These are phyloP conservation scores for Halictus rubicundus DNA, from an alignment of 1,140 invertebrate species.

Conservation along the genomic window DNA sequence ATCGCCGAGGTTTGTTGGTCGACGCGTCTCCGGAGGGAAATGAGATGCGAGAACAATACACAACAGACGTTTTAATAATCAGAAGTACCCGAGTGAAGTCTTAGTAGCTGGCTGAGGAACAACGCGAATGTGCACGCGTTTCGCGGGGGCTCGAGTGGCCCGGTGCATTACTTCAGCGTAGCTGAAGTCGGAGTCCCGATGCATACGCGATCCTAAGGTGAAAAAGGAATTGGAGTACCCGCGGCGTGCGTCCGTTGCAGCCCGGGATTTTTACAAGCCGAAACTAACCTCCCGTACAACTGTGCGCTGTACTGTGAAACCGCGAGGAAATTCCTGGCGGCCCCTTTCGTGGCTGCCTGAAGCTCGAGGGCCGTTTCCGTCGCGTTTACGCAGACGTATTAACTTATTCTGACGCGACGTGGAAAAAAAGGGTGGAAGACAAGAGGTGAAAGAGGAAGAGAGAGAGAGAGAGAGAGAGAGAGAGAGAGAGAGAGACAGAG, in stretches of 20 bases:
- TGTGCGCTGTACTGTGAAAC: conserved; percentile 53
- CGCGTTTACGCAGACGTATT: conserved; percentile 56
- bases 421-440: conserved; percentile 31
- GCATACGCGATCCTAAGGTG: conserved; percentile 4
- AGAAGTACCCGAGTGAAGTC: background rate
- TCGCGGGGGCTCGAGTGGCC: background rate
- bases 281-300: conserved; percentile 51
- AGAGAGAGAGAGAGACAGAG: background rate
- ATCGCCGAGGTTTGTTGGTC: no score
- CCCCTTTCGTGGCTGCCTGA: conserved; percentile 1
- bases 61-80: background rate
- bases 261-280: conserved; percentile 53
- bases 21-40: no score
- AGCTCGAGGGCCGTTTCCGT: conserved; percentile 46
- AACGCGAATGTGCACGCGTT: background rate
- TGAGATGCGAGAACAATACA: background rate
- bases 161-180: background rate
- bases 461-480: background rate
- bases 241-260: conserved; percentile 52
- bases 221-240: conserved; percentile 20
- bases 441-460: background rate
- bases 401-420: conserved; percentile 60
- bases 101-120: background rate
- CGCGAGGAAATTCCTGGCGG: conserved; percentile 48
- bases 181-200: conserved; percentile 6